Percentiles rank a stretch among this genome's conserved stretches.
phyloP scores from a whole-genome alignment of 2,797 vertebrate species.

The Lophius americanus region DNA sequence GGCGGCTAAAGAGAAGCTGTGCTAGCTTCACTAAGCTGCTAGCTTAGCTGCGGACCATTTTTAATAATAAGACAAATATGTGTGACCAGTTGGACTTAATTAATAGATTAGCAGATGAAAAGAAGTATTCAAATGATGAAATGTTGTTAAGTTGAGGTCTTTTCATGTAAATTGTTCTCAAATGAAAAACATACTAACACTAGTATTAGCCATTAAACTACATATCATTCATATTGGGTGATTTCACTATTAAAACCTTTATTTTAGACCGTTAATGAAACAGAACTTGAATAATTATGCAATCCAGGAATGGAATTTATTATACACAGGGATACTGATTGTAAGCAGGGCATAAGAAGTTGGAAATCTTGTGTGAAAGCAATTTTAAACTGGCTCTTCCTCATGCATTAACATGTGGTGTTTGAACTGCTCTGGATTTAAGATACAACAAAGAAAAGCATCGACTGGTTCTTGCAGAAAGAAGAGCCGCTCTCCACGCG shows the following conservation, averaged over 20 bases:
- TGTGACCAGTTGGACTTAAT: not conserved
- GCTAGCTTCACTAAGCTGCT: no score
- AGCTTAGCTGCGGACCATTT: no score
- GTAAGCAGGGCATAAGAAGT: slow-evolving; percentile 41
- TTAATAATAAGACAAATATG: not conserved
- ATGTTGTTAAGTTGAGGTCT: slow-evolving; percentile 29
- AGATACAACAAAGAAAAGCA: slow-evolving; percentile 51
- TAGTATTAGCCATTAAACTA: slow-evolving; percentile 22
- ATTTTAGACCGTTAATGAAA: slow-evolving; percentile 23
- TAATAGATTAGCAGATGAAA: not conserved
- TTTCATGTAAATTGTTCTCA: slow-evolving; percentile 36
- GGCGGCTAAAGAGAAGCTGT: no score
- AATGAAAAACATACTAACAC: slow-evolving; percentile 7
- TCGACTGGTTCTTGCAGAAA: slow-evolving; percentile 46
- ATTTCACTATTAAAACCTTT: slow-evolving; percentile 7
- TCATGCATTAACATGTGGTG: slow-evolving; percentile 57
- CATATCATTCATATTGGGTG: not conserved
- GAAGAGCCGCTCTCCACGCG: slow-evolving; percentile 50
- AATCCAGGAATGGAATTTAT: slow-evolving; percentile 10
- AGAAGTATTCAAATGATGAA: not conserved
- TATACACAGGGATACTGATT: slow-evolving; percentile 36
- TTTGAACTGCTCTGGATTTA: slow-evolving; percentile 38
- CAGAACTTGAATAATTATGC: slow-evolving; percentile 18
- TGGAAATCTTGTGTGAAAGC: slow-evolving; percentile 44
- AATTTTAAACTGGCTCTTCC: slow-evolving; percentile 46